Evolutionary conservation across 2,797 vertebrate species (phyloP).

Genomic region (Eupleurogrammus muticus): DNA sequence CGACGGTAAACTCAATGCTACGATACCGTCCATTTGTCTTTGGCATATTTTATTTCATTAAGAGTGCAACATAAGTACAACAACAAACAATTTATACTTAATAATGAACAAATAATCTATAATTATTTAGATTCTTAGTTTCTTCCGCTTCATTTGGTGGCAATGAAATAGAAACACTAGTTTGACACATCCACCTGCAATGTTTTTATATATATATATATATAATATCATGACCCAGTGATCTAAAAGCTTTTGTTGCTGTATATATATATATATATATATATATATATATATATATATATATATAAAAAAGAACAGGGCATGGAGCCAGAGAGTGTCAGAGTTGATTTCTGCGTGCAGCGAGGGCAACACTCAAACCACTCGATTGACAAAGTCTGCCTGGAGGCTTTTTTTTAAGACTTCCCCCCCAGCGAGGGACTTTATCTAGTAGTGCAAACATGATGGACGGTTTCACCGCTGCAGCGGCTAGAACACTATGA

Average conservation of each 20-base stretch:
- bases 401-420: slow-evolving; percentile 64
- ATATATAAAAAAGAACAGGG: slow-evolving; percentile 35
- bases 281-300: too few relatives aligned
- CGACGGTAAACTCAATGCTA: background rate
- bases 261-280: slow-evolving; percentile 26
- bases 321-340: slow-evolving; percentile 47
- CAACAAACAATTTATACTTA: background rate
- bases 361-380: slow-evolving; percentile 66
- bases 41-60: background rate
- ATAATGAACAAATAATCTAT: background rate
- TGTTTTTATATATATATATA: slow-evolving; percentile 40
- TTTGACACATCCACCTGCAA: slow-evolving; percentile 20
- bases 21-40: background rate
- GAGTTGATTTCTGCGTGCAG: slow-evolving; percentile 75
- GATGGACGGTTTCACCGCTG: slow-evolving; percentile 54
- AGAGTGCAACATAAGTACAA: background rate
- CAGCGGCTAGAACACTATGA: slow-evolving; percentile 50
- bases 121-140: background rate
- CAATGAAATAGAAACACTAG: background rate
- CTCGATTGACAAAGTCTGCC: slow-evolving; percentile 71
- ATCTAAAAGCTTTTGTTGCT: slow-evolving; percentile 49
- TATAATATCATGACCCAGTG: slow-evolving; percentile 35
- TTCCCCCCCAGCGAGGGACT: slow-evolving; percentile 44
- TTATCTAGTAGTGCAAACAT: slow-evolving; percentile 50
- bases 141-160: background rate